phyloP scores from a whole-genome alignment of 2,797 vertebrate species.

The Characodon lateralis region DNA sequence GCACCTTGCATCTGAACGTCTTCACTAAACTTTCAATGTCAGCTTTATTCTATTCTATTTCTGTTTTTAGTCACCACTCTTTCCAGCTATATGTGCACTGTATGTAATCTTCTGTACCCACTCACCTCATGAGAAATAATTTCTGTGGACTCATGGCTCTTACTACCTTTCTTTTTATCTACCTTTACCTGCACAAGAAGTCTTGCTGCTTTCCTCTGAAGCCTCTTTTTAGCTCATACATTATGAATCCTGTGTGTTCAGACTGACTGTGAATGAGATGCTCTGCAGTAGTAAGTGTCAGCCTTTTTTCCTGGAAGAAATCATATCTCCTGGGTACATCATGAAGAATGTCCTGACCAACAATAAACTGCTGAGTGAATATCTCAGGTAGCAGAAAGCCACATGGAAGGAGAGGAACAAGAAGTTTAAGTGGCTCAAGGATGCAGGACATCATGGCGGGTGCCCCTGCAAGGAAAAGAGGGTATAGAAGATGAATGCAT shows the following conservation, averaged over 20 bases:
- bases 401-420: background rate
- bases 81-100: background rate
- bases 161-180: background rate
- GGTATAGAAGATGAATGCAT: too few relatives aligned
- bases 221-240: constrained; percentile 2
- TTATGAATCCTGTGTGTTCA: constrained; percentile 13
- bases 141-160: background rate
- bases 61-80: background rate
- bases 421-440: background rate
- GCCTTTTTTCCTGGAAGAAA: background rate
- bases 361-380: background rate
- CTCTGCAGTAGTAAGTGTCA: background rate
- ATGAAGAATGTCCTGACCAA: background rate
- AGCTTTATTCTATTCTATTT: background rate
- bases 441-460: background rate
- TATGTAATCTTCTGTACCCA: background rate
- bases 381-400: background rate
- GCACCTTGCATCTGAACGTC: background rate
- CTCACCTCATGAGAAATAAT: background rate
- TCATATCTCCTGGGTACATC: background rate
- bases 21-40: constrained; percentile 1
- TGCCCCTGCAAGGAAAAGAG: background rate
- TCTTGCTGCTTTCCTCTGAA: constrained; percentile 16
- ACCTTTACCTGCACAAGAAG: constrained; percentile 11
- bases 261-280: background rate